Conservation (phyloP, 2,113 vertebrate genomes). For the Phrynosoma platyrhinos region DNA sequence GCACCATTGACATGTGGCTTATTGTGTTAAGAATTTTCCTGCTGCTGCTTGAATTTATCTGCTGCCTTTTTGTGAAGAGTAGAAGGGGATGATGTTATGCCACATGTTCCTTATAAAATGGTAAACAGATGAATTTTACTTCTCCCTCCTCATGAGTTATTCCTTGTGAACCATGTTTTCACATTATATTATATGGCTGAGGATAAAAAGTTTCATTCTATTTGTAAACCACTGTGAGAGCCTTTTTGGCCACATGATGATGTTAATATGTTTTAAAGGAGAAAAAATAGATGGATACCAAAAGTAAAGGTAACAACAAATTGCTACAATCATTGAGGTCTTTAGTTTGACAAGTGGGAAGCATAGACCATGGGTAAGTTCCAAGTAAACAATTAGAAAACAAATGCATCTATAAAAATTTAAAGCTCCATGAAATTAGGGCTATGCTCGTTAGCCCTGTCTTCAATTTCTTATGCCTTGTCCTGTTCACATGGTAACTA, state of each 20-base stretch:
- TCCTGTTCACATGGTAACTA: no score
- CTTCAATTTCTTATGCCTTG: no score
- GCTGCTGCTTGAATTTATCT: background rate
- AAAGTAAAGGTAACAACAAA: background rate
- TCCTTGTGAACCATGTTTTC: no score
- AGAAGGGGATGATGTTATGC: background rate
- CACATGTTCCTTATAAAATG: background rate
- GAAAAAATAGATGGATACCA: background rate
- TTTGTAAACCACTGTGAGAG: background rate
- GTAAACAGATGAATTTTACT: no score
- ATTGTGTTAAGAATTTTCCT: background rate
- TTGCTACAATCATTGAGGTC: background rate
- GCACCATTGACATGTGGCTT: background rate
- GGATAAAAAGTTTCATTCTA: background rate
- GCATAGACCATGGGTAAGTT: background rate
- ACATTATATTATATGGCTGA: background rate
- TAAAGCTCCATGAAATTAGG: background rate
- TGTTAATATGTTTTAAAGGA: no score
- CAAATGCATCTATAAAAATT: background rate
- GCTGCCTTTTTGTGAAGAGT: background rate
- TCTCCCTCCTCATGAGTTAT: no score
- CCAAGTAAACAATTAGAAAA: background rate
- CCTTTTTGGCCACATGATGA: no score
- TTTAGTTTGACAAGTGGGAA: background rate
- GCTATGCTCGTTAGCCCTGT: no score